Percentiles rank a stretch among this genome's conserved stretches.
Evolutionary conservation across 2,797 vertebrate species (phyloP).

Genomic region (Sebastes oblongus): DNA sequence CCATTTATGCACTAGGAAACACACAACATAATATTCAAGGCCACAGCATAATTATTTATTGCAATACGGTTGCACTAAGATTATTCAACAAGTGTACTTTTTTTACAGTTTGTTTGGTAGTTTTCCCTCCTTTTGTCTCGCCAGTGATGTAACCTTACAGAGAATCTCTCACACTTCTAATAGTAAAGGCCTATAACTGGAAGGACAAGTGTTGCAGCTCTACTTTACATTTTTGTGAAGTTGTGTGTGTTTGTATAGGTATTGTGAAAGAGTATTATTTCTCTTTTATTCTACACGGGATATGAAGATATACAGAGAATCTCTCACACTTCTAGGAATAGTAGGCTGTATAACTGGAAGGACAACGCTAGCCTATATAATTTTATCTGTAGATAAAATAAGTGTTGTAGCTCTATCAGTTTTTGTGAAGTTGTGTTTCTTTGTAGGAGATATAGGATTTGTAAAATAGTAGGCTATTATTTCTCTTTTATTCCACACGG

Average conservation of each 20-base stretch:
- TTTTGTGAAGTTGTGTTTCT: background rate
- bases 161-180: background rate
- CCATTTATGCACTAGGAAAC: background rate
- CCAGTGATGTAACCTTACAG: background rate
- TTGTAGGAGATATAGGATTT: background rate
- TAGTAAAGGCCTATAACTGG: background rate
- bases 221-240: background rate
- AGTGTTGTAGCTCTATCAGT: background rate
- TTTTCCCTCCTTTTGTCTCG: slow-evolving; percentile 3
- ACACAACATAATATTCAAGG: background rate
- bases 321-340: background rate
- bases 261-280: background rate
- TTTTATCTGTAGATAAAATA: no score
- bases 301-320: background rate
- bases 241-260: background rate
- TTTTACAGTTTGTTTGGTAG: background rate
- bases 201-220: background rate
- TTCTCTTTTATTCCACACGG: background rate
- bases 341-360: background rate
- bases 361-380: no score
- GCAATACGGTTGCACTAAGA: background rate
- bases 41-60: background rate
- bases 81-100: background rate
- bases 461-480: background rate
- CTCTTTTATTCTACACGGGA: background rate